Percentiles rank a stretch among this genome's conserved stretches.
phyloP scores from a whole-genome alignment of 30 jellyfish, hydroid and myxozoan species.

The Cassiopea xamachana region DNA sequence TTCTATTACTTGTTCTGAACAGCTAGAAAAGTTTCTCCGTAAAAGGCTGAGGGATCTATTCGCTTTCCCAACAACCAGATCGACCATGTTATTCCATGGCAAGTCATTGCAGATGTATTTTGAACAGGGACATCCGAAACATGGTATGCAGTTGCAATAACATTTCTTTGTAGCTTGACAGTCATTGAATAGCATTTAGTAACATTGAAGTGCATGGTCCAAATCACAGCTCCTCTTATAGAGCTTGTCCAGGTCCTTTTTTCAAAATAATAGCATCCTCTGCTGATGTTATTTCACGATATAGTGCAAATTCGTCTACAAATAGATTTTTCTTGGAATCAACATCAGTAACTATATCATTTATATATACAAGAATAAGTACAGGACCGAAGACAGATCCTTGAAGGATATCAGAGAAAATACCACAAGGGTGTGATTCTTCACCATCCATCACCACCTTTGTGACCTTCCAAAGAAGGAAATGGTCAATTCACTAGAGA shows the following conservation, averaged over 20 bases:
- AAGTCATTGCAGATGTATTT: constrained; percentile 18
- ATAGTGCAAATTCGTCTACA: constrained; percentile 39
- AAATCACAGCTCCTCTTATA: constrained; percentile 43
- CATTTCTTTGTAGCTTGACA: constrained; percentile 35
- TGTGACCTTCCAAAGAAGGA: constrained; percentile 50
- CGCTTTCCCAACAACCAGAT: neutral
- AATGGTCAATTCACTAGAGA: constrained; percentile 32
- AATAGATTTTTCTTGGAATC: constrained; percentile 34
- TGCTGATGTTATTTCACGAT: constrained; percentile 36
- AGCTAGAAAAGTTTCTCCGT: neutral
- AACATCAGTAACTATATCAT: constrained; percentile 40
- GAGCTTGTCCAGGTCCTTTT: constrained; percentile 29
- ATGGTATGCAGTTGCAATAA: constrained; percentile 30
- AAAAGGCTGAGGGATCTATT: neutral
- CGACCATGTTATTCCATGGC: neutral
- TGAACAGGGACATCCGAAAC: constrained; percentile 28
- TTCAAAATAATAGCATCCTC: constrained; percentile 44
- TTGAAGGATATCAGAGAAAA: constrained; percentile 62
- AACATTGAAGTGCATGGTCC: constrained; percentile 48
- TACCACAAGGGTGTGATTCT: constrained; percentile 42
- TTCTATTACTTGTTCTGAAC: too few relatives aligned
- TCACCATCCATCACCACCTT: constrained; percentile 58
- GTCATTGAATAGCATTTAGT: constrained; percentile 20
- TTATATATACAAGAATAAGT: constrained; percentile 27
- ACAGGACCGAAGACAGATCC: constrained; percentile 67